Base-by-base conservation (phyloP, 2,797 vertebrate genomes). In the Eupleurogrammus muticus region DNA sequence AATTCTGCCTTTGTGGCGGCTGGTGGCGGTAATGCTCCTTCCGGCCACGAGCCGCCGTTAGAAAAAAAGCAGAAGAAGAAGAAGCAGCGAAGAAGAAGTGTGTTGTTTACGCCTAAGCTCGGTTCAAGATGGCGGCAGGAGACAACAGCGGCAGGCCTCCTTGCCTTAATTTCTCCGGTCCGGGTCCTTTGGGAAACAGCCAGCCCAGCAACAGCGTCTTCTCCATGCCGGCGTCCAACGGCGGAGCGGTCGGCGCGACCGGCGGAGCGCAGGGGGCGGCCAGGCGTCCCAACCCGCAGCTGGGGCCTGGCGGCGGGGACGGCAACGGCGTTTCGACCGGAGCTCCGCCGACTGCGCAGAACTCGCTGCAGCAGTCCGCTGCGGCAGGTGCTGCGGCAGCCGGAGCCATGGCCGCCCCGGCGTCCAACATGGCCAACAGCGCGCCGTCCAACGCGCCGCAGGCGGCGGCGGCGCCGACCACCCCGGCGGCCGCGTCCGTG, bases 71-170 rank as follows among this genome's bases (percentile, higher is more conserved):
- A 3, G 28, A 28, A 28, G 28, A 28, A 28, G 28, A 28, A 28
- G 28, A 28, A 28, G 28, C 28, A 28, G 46, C 55, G 9, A 44
- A 16, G 55, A 58, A 42, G 13, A 44, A 91, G 77, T 65, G 75
- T 62, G 87, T 88, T 92, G 87, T 93, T 93, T 91, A 91, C 89
- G 90, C 89, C 88, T 89, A 88, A 77, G 77, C 70, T 81, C 64
- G 79, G 68, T 93, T 85, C 93, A 95, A 95, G 93, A 96, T 96
- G 95, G 95, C 95, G 88, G 92, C 95, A 66, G 95, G 95, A 90
- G 95, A 96, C 92, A 95, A 95, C 92, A 93, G 93, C 82, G 93
- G 94, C 83, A 94, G 93, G 90, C 92, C 93, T 89, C 94, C 94
- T 61, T 95, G 94, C 88, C 94, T 95, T 73, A 92, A 94, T 82